Base-by-base conservation (phyloP, 2,888 invertebrate genomes). In the Syrphus vitripennis region DNA sequence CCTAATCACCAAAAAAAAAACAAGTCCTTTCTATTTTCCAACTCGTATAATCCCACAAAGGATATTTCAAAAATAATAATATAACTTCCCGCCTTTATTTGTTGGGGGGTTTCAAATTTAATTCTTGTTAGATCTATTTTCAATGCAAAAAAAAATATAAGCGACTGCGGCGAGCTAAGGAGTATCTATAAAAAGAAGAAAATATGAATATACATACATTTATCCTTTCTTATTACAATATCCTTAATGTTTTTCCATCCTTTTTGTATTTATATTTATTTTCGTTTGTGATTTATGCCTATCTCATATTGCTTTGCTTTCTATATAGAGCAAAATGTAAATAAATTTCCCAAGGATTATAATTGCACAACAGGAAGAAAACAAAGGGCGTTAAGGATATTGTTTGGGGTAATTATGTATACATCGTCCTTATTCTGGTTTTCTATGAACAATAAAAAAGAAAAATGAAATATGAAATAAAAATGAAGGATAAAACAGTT, bases 261-360 rank as follows among this genome's bases (percentile, higher is more conserved):
- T 55, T 79, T 59, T 67, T 67, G 59, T 34, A 74, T 74, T 80
- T 61, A n/a, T 67, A n/a, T 67, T 65, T 40, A 72, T 59, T 59
- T 79, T 72, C 19, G 26, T 72, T 72, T 79, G 19, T 79, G 79
- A 80, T 80, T 80, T 80, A 74, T 74, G 50, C 59, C 50, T 72
- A 55, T 48, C 67, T 53, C 67, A 80, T 74, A 69, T 59, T 74
- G 74, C 67, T 59, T 21, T 63, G 26, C 16, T 16, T 37, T 9
- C 29, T 29, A 7, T 31, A n/a, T n/a, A n/a, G n/a, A 37, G 37
- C 7, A 65, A 40, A 80, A 74, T 79, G 80, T 80, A 80, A 80
- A 80, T 80, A 80, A 80, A 80, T 80, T 74, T 80, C 65, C 50
- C 67, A 74, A 69, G 80, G 74, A 75, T 80, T 80, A 80, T 61